phyloP scores from a whole-genome alignment of 2,113 vertebrate species.

The Sinocyclocheilus rhinocerous region DNA sequence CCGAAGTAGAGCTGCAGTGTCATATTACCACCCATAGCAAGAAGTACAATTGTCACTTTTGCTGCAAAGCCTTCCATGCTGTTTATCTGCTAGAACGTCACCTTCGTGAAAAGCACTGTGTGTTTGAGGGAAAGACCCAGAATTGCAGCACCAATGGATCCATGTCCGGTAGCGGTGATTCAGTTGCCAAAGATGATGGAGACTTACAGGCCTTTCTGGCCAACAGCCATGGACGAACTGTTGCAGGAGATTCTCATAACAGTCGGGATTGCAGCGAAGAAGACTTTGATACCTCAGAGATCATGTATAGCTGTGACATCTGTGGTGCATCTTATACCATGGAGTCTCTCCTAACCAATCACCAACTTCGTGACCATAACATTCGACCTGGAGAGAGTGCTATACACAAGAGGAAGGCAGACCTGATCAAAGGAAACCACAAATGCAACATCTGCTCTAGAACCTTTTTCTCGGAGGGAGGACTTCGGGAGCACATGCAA shows the following conservation, averaged over 20 bases:
- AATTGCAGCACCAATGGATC: conserved; percentile 92
- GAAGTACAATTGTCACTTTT: conserved; percentile 98
- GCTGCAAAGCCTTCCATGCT: conserved; percentile 97
- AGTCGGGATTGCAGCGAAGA: conserved; percentile 92
- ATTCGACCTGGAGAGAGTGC: conserved; percentile 94
- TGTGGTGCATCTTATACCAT: conserved; percentile 98
- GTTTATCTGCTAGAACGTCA: conserved; percentile 94
- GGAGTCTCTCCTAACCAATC: conserved; percentile 96
- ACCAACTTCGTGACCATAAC: conserved; percentile 97
- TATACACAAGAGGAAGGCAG: conserved; percentile 93
- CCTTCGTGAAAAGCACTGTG: conserved; percentile 92
- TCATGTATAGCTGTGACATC: conserved; percentile 96
- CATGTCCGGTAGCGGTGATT: conserved; percentile 68
- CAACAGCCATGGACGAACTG: conserved; percentile 84
- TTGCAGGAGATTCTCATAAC: conserved; percentile 82
- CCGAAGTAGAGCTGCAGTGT: conserved; percentile 97
- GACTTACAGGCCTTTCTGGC: conserved; percentile 88
- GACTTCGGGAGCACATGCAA: conserved; percentile 96
- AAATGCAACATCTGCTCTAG: conserved; percentile 98
- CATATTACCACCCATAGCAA: conserved; percentile 99
- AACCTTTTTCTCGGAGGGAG: conserved; percentile 97
- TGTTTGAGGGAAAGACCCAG: conserved; percentile 90
- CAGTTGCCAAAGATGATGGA: conserved; percentile 89
- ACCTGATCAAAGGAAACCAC: conserved; percentile 97
- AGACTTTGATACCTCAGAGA: conserved; percentile 90